Evolutionary conservation across 2,888 invertebrate species (phyloP).

Genomic region (Dynastes maya): DNA sequence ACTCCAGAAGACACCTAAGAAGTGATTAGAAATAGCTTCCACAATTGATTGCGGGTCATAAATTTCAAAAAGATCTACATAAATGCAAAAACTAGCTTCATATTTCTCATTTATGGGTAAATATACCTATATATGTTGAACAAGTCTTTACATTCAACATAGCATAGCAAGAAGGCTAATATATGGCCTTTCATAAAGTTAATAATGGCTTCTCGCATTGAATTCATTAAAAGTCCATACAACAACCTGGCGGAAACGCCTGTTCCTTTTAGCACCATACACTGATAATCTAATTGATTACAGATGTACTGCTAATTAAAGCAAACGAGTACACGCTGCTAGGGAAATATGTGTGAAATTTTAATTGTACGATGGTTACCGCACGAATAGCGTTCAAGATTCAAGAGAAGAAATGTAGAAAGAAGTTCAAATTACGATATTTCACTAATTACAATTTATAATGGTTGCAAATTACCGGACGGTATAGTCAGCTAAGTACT

Average conservation of each 20-base stretch:
- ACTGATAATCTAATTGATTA: constrained; percentile 28
- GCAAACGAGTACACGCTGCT: constrained; percentile 6
- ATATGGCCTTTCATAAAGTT: constrained; percentile 19
- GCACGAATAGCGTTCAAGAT: not conserved
- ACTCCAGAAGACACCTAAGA: too few species aligned
- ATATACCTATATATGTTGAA: too few species aligned
- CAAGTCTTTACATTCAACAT: not conserved
- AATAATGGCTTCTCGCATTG: constrained; percentile 20
- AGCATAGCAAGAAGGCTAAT: not conserved
- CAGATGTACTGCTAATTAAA: constrained; percentile 34
- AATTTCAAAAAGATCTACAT: too few species aligned
- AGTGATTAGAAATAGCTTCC: too few species aligned
- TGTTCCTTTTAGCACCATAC: constrained; percentile 20
- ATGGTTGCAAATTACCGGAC: constrained; percentile 50
- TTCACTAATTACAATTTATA: constrained; percentile 54
- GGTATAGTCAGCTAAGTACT: constrained; percentile 30
- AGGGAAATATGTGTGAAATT: constrained; percentile 48
- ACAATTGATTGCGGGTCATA: too few species aligned
- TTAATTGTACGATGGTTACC: constrained; percentile 47
- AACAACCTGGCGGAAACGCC: constrained; percentile 18
- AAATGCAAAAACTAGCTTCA: too few species aligned
- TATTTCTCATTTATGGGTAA: too few species aligned
- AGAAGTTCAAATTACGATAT: constrained; percentile 48
- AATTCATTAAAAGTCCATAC: constrained; percentile 26
- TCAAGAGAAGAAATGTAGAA: constrained; percentile 11